Conservation (phyloP, 2,113 vertebrate genomes). For the Plecotus auritus region DNA sequence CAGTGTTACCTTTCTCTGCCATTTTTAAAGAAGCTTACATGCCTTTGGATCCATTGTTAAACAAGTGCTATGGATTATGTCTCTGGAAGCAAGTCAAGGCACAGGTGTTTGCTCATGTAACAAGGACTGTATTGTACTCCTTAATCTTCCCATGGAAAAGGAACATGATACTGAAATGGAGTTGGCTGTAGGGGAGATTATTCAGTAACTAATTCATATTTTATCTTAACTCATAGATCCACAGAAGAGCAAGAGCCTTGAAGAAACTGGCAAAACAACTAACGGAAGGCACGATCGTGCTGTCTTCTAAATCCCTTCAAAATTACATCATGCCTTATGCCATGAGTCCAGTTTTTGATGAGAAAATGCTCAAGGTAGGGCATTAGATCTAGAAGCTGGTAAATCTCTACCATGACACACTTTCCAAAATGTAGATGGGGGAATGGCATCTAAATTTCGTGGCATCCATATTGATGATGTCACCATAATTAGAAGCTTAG, state of each 20-base stretch:
- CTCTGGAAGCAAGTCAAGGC: background rate
- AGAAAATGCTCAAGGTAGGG: slow-evolving; percentile 95
- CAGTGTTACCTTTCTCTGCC: background rate
- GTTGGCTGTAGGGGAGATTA: background rate
- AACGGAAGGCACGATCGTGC: slow-evolving; percentile 84
- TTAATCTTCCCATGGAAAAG: background rate
- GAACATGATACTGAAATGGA: background rate
- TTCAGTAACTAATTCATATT: background rate
- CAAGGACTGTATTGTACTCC: background rate
- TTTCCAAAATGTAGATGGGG: background rate
- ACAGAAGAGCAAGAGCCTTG: slow-evolving; percentile 92
- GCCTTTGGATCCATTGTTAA: background rate
- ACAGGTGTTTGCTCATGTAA: background rate
- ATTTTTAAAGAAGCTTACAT: background rate
- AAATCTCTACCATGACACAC: background rate
- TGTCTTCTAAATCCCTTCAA: slow-evolving; percentile 92
- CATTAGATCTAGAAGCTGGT: background rate
- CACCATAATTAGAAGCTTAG: background rate
- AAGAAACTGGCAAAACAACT: slow-evolving; percentile 94
- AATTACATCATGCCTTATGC: slow-evolving; percentile 98
- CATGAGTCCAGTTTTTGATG: slow-evolving; percentile 88
- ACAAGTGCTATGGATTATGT: background rate
- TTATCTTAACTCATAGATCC: slow-evolving; percentile 83
- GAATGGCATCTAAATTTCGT: background rate
- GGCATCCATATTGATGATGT: background rate